Conservation (phyloP, 2,888 invertebrate species). For the Cerastis leucographa region DNA sequence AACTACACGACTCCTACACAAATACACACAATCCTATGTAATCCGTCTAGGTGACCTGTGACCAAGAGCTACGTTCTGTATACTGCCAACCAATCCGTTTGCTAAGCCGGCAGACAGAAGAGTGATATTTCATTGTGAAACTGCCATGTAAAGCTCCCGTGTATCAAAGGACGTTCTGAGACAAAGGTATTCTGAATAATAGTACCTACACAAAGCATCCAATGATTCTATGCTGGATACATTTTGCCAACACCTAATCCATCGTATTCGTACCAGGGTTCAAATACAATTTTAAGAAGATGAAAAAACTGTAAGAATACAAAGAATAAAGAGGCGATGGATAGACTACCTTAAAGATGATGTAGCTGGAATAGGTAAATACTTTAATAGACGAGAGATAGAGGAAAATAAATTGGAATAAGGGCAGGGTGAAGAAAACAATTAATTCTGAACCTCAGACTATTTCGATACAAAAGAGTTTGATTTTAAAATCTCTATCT, state of each 20-base stretch:
- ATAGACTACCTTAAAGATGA: not conserved
- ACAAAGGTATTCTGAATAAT: not conserved
- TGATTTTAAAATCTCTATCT: not conserved
- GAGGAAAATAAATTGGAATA: not conserved
- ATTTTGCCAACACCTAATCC: not conserved
- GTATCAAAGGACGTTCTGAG: conserved; percentile 6
- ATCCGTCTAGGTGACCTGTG: not conserved
- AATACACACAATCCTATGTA: not conserved
- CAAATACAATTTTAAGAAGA: not conserved
- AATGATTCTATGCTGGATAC: not conserved
- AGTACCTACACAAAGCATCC: not conserved
- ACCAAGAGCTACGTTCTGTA: not conserved
- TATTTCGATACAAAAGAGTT: not conserved
- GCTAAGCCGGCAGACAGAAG: not conserved
- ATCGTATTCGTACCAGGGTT: not conserved
- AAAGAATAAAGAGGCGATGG: not conserved
- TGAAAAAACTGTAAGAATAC: not conserved
- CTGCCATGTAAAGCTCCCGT: conserved; percentile 2
- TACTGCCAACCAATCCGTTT: not conserved
- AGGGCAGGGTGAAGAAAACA: not conserved
- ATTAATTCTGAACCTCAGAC: not conserved
- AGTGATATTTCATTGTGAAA: conserved; percentile 1
- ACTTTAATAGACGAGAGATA: too few species aligned
- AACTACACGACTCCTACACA: not conserved
- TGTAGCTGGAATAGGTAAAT: not conserved